Evolutionary conservation across 2,113 vertebrate species (phyloP), one percentile per base, ranked within the genome.

Genomic region (Coturnix japonica): DNA sequence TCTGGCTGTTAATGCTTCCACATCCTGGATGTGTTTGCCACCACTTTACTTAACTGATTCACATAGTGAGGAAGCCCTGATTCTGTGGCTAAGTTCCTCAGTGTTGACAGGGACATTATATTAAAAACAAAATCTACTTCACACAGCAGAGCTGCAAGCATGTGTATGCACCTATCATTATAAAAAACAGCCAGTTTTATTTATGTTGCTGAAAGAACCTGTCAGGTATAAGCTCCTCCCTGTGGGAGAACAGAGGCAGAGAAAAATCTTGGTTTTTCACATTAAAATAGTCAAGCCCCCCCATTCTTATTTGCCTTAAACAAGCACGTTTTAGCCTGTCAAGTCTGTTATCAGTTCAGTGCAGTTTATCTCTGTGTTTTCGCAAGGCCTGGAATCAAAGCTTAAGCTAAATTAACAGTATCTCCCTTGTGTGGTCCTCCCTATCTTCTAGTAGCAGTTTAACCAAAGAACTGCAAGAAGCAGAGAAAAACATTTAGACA

Each of bases 351-450:
- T 53, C 87, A 87, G 63, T 53, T 56, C 81, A 66, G 1, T 41
- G 65, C 75, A 67, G 63, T 26, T 87, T 28, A 57, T 81, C 63
- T 70, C 4, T 89, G 2, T 74, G 59, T 82, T 96, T 81, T 95
- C 71, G 78, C 4, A 5, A 92, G 81, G 47, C 60, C 35, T 89
- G 54, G 59, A 83, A 77, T 83, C 54, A 80, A 91, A 95, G 67
- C 60, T 74, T 74, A 30, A 54, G 35, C 23, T 57, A 23, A 67
- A 61, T 83, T 31, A 81, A 14, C 69, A 53, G 51, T 53, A 17
- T 84, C 74, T 91, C n/a, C 51, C 53, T 65, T 72, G 35, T n/a
- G 54, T 30, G 73, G 71, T 53, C 71, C 93, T 91, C 82, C 87
- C 73, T 89, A 76, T 8, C 81, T 94, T 47, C 47, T 60, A 41